Evolutionary conservation across 2,797 vertebrate species (phyloP).

Genomic region (Rhabdophis nuchalis): DNA sequence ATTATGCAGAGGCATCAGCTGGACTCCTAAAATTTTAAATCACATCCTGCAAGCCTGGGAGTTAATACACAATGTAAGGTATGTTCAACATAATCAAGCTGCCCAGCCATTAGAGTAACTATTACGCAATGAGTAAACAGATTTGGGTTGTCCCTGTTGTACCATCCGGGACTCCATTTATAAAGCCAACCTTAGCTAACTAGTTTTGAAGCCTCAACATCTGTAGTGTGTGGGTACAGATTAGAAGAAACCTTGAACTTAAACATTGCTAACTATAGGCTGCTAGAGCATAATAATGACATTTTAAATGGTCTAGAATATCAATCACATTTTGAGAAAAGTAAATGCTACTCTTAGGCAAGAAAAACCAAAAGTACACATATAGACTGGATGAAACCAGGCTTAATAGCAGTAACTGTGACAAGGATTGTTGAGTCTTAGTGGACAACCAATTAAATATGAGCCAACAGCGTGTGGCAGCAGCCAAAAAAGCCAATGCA

Average conservation of each 20-base stretch:
- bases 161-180: neutral
- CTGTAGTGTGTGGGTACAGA: neutral
- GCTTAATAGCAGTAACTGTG: no score
- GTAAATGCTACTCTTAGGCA: no score
- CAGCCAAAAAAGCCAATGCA: no score
- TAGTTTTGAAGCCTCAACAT: neutral
- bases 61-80: neutral
- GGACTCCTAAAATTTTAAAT: neutral
- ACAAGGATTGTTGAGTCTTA: no score
- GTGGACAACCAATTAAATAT: no score
- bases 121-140: neutral
- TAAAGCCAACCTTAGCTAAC: neutral
- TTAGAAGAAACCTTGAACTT: neutral
- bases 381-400: no score
- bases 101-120: neutral
- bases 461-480: no score
- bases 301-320: neutral
- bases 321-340: no score
- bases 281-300: neutral
- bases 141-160: neutral
- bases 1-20: neutral
- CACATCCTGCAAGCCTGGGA: neutral
- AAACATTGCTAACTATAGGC: neutral
- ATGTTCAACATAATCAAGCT: neutral
- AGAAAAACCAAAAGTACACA: no score